phyloP scores from a whole-genome alignment of 2,888 invertebrate genomes.

The Andrena haemorrhoa region DNA sequence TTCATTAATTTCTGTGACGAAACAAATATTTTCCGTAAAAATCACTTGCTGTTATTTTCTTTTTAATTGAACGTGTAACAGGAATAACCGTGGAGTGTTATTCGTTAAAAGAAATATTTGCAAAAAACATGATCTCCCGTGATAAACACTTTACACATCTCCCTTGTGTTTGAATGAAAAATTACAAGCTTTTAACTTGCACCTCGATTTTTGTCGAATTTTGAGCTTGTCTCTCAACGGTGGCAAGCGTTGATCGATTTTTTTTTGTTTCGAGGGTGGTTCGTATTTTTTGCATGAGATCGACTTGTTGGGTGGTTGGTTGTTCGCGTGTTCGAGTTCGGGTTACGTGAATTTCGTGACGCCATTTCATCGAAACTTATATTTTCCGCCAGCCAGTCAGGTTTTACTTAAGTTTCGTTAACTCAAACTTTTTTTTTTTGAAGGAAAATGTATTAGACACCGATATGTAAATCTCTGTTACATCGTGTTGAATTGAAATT shows the following conservation, averaged over 20 bases:
- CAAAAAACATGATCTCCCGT: not conserved
- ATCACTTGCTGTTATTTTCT: no score
- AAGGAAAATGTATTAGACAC: no score
- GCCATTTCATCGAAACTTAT: slow-evolving; percentile 38
- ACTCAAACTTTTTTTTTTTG: no score
- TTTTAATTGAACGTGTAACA: no score
- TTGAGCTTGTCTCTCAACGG: slow-evolving; percentile 30
- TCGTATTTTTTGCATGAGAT: slow-evolving; percentile 65
- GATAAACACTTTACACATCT: not conserved
- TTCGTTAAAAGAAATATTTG: not conserved
- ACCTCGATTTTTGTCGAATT: slow-evolving; percentile 9
- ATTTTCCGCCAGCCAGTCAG: slow-evolving; percentile 37
- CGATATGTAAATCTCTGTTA: no score
- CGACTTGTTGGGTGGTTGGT: slow-evolving; percentile 56
- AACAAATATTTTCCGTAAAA: no score
- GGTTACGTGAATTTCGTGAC: slow-evolving; percentile 42
- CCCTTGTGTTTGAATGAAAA: not conserved
- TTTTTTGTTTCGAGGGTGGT: slow-evolving; percentile 73
- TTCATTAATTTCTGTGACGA: no score
- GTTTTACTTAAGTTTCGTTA: no score
- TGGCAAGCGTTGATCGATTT: slow-evolving; percentile 53
- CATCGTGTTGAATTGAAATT: not conserved
- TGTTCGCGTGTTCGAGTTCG: slow-evolving; percentile 20
- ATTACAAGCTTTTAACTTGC: not conserved
- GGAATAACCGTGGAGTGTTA: not conserved